Evolutionary conservation across 1,140 invertebrate species (phyloP), one percentile per base, ranked within the genome.

Genomic region (Drosophila repleta): DNA sequence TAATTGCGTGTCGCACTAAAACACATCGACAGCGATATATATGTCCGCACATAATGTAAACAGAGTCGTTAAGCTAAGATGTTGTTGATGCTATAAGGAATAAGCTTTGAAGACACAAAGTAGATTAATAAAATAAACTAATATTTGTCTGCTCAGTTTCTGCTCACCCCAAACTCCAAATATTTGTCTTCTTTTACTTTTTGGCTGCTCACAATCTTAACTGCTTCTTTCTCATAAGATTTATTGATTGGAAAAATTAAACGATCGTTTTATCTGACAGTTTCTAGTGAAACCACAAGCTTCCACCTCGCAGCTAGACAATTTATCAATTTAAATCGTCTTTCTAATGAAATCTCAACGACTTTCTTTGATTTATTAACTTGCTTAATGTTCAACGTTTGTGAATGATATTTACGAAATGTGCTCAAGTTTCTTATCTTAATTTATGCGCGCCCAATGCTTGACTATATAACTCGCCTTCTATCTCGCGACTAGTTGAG

Each of bases 1-100:
- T 79, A 71, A 82, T 82, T 58, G 66, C 46, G 75, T 83, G 79
- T 71, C 55, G 56, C 66, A 66, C 21, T 74, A 6, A 13, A 51
- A 63, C 49, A 61, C 65, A 48, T 39, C 43, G 3, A n/a, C n/a
- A 21, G 43, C 32, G 0, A 43, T 32, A 39, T 32, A 39, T 26
- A 18, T 20, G 32, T 66, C 18, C 13, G 13, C 32, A 45, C 18
- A 11, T 15, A 7, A 51, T 35, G 35, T 46, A 48, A 3, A 48
- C 17, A n/a, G 10, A 35, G 20, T 45, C 10, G 37, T 26, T 48
- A 29, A 39, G 20, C 46, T 8, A 7, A 0, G 7, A 52, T 35
- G 29, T 18, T 26, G 56, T 61, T 21, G n/a, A n/a, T n/a, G 18
- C 37, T 64, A 15, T 13, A 41, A 2, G 2, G 20, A 17, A 24